Evolutionary conservation across 2,888 invertebrate genomes (phyloP).

Genomic region (Eudasyphora cyanicolor): DNA sequence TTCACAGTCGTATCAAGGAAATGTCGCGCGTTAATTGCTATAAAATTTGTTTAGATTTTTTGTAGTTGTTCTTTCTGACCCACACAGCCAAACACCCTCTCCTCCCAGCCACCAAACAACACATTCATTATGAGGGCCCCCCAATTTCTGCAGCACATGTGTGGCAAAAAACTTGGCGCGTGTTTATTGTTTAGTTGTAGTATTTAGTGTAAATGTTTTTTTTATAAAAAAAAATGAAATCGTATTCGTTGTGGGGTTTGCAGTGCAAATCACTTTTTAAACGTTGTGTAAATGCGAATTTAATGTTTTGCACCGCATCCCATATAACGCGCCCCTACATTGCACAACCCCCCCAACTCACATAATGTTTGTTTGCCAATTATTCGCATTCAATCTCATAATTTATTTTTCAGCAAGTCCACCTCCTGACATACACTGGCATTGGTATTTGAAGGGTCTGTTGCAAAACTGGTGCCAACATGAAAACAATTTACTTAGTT

Average conservation of each 20-base stretch:
- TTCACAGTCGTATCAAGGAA: constrained; percentile 32
- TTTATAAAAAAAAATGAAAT: neutral
- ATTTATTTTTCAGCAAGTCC: neutral
- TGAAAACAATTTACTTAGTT: too few relatives aligned
- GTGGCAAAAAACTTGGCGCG: neutral
- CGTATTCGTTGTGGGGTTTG: neutral
- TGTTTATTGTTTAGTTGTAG: neutral
- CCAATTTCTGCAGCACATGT: too few relatives aligned
- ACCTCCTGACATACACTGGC: neutral
- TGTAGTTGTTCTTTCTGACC: neutral
- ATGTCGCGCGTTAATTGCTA: constrained; percentile 57
- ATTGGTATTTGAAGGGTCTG: neutral
- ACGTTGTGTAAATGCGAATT: constrained; percentile 12
- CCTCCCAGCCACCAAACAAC: neutral
- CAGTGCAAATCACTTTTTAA: constrained; percentile 32
- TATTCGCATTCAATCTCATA: neutral
- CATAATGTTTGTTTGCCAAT: neutral
- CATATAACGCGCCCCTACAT: too few relatives aligned
- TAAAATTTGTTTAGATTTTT: constrained; percentile 47
- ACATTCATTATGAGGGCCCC: too few relatives aligned
- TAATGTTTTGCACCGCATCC: constrained; percentile 1
- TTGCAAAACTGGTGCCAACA: too few relatives aligned
- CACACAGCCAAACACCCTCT: neutral
- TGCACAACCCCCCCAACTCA: too few relatives aligned
- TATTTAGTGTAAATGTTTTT: neutral